A percentile compares a stretch with the other conserved stretches of the same genome.
Conservation (phyloP, 2,113 vertebrate species). For the Brachirus orientalis region DNA sequence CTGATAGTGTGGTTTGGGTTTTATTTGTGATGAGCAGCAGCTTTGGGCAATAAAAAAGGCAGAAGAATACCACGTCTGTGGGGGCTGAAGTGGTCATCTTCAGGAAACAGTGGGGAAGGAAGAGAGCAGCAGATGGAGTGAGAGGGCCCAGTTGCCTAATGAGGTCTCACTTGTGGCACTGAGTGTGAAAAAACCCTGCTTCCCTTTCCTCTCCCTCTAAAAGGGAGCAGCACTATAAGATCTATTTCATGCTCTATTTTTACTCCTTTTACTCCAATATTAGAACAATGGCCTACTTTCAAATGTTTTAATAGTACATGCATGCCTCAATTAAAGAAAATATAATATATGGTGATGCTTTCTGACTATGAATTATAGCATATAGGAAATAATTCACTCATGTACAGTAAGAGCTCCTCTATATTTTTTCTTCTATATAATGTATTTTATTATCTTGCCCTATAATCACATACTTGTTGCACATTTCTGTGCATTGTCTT, state of each 20-base stretch:
- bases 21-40: constrained; percentile 21
- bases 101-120: constrained; percentile 40
- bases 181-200: constrained; percentile 62
- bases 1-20: constrained; percentile 1
- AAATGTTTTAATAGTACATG: constrained; percentile 61
- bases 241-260: constrained; percentile 86
- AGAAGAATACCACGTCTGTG: constrained; percentile 40
- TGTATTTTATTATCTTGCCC: not conserved
- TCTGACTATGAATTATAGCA: constrained; percentile 13
- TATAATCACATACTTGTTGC: constrained; percentile 27
- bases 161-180: constrained; percentile 73
- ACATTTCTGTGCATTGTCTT: constrained; percentile 16
- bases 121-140: constrained; percentile 72
- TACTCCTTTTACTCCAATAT: constrained; percentile 78
- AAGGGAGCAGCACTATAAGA: constrained; percentile 79
- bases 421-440: not conserved
- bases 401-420: not conserved
- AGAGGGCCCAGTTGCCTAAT: constrained; percentile 69
- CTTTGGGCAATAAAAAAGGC: not conserved
- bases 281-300: constrained; percentile 82
- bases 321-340: constrained; percentile 52
- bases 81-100: constrained; percentile 70
- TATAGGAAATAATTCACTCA: not conserved
- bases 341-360: constrained; percentile 45
- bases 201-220: constrained; percentile 66